These are phyloP conservation scores for Villa cingulata DNA, from an alignment of 2,888 invertebrate genomes.

Conservation along the genomic window DNA sequence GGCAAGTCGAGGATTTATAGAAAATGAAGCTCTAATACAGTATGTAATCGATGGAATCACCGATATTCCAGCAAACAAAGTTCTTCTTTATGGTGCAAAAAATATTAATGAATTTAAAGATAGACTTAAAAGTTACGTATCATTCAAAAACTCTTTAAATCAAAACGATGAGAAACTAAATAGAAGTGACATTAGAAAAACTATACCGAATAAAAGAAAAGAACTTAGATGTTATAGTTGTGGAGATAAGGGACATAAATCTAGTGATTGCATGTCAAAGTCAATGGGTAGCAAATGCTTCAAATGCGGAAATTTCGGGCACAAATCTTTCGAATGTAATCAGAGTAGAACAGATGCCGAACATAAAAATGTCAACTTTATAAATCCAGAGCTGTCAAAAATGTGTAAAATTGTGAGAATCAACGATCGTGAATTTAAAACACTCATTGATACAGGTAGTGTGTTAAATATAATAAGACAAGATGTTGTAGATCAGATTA, in stretches of 20 bases:
- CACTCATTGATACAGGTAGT: not conserved
- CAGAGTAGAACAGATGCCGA: too few species aligned
- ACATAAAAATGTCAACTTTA: too few species aligned
- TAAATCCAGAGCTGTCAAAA: too few species aligned
- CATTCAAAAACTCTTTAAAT: too few species aligned
- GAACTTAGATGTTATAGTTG: not conserved
- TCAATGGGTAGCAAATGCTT: not conserved
- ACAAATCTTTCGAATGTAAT: not conserved
- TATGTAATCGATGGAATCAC: constrained; percentile 30
- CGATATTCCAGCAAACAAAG: constrained; percentile 14
- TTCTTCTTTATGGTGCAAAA: constrained; percentile 11
- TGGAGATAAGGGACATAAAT: not conserved
- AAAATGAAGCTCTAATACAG: constrained; percentile 25
- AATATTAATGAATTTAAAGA: constrained; percentile 12
- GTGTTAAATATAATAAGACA: not conserved
- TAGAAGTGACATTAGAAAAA: too few species aligned
- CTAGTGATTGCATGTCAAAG: too few species aligned
- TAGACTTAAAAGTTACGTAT: constrained; percentile 12
- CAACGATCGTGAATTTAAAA: too few species aligned
- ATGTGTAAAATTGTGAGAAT: too few species aligned
- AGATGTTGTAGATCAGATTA: not conserved
- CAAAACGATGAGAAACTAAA: too few species aligned
- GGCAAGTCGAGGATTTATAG: constrained; percentile 24
- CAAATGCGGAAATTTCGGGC: not conserved
- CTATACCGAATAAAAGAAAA: too few species aligned